phyloP scores from a whole-genome alignment of 2,797 vertebrate species.

The Arrhamphus sclerolepis region DNA sequence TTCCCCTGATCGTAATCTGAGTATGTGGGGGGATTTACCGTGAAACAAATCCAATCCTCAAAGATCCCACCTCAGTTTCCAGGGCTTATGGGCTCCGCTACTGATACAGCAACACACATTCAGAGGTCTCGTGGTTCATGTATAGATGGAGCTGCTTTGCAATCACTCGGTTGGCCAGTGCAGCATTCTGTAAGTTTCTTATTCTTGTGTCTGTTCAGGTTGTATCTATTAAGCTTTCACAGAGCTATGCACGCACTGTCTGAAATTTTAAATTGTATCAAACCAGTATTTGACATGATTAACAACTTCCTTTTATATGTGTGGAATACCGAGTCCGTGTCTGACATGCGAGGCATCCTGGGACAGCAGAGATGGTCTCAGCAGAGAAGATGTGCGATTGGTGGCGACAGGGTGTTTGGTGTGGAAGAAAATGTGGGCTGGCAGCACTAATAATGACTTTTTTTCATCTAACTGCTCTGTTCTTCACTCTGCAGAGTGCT shows the following conservation, averaged over 20 bases:
- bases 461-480: constrained; percentile 40
- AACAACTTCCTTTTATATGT: constrained; percentile 21
- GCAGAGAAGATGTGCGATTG: constrained; percentile 30
- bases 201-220: background rate
- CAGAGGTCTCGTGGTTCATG: background rate
- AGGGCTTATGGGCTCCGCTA: constrained; percentile 1
- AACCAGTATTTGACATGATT: constrained; percentile 21
- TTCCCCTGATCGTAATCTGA: background rate
- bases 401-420: constrained; percentile 25
- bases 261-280: constrained; percentile 30
- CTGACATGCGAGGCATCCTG: constrained; percentile 31
- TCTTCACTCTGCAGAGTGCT: constrained; percentile 10
- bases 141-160: background rate
- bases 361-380: constrained; percentile 21
- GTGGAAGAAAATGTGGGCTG: constrained; percentile 40
- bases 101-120: background rate
- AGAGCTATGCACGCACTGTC: background rate
- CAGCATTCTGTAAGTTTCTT: background rate
- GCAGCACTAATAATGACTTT: constrained; percentile 32
- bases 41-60: background rate
- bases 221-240: constrained; percentile 7
- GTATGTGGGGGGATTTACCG: background rate
- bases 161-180: too few species aligned
- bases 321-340: constrained; percentile 23
- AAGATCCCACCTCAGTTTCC: background rate